Conservation (phyloP, 92 coral and sea anemone genomes). For the Palythoa caribaeorum region DNA sequence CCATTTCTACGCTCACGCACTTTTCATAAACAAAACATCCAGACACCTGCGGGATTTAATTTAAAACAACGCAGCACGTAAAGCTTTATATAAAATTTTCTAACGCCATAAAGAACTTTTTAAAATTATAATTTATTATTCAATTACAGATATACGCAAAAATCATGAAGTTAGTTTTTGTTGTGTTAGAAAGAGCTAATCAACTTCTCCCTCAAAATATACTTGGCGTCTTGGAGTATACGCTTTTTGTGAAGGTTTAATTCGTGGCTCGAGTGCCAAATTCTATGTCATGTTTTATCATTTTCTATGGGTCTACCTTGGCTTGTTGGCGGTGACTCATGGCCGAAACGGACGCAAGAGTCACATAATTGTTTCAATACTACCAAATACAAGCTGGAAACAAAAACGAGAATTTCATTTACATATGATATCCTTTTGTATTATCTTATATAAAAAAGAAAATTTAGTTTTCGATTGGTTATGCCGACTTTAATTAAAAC, state of each 20-base stretch:
- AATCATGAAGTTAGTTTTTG: not conserved
- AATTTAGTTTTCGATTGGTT: not conserved
- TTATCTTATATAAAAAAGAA: not conserved
- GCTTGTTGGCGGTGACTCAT: not conserved
- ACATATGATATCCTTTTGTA: not conserved
- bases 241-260: conserved; percentile 2
- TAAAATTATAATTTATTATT: conserved; percentile 12
- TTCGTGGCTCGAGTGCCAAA: not conserved
- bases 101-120: conserved; percentile 17
- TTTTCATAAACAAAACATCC: not conserved
- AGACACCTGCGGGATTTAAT: conserved; percentile 18
- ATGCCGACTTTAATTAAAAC: conserved; percentile 1
- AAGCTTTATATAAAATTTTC: conserved; percentile 19
- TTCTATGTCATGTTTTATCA: conserved; percentile 6
- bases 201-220: not conserved
- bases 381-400: conserved; percentile 1
- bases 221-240: too few species aligned
- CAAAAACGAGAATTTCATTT: conserved; percentile 21
- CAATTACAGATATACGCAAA: conserved; percentile 27
- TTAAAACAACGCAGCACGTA: conserved; percentile 34
- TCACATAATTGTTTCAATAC: not conserved
- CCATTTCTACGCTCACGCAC: not conserved
- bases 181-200: conserved; percentile 16
- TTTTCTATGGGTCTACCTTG: not conserved
- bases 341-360: not conserved